Evolutionary conservation across 2,113 vertebrate species (phyloP).

Genomic region (Aldabrachelys gigantea): DNA sequence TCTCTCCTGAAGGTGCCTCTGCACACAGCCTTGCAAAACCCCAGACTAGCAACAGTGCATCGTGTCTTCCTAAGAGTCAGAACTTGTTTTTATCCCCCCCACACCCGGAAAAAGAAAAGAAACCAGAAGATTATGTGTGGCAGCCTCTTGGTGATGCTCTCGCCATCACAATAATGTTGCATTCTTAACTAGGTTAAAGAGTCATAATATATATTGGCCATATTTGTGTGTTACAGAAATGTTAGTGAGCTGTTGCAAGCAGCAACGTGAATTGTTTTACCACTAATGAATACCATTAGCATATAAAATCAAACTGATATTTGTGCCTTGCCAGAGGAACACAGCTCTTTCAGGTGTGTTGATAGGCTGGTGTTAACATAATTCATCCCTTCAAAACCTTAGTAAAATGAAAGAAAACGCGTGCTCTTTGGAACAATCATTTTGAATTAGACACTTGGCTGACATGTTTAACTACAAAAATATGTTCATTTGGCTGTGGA

Average conservation of each 20-base stretch:
- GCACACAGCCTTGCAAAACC: not conserved
- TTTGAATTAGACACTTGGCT: not conserved
- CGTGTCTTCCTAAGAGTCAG: not conserved
- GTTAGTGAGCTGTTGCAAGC: constrained; percentile 2
- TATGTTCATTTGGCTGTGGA: not conserved
- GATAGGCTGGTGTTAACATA: constrained; percentile 9
- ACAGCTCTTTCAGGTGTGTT: not conserved
- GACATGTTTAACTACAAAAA: not conserved
- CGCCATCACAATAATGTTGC: not conserved
- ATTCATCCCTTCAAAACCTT: constrained; percentile 16
- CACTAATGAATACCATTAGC: constrained; percentile 21
- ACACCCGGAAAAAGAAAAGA: not conserved
- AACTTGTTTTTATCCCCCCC: not conserved
- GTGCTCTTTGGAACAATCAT: not conserved
- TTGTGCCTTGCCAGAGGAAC: not conserved
- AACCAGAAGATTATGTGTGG: not conserved
- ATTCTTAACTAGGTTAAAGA: constrained; percentile 19
- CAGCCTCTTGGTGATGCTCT: not conserved
- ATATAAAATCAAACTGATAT: constrained; percentile 39
- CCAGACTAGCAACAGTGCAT: not conserved
- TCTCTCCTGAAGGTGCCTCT: not conserved
- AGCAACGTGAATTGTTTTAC: constrained; percentile 9
- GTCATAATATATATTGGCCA: constrained; percentile 10
- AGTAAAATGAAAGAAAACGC: constrained; percentile 5
- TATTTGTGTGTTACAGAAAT: not conserved